Evolutionary conservation across 2,113 vertebrate genomes (phyloP).

Genomic region (Erpornis zantholeuca): DNA sequence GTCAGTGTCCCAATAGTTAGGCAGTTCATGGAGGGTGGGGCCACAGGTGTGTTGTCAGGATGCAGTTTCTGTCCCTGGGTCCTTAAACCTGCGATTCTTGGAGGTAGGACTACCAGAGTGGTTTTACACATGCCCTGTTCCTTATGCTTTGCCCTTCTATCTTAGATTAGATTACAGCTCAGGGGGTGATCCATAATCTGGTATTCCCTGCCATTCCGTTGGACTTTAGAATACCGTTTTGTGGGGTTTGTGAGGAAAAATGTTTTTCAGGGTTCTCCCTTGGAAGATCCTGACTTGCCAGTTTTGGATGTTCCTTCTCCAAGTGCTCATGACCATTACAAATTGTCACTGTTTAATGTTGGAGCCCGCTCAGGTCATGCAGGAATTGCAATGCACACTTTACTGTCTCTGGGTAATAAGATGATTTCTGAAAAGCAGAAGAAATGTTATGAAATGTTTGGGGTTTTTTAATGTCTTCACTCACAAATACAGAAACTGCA

Average conservation of each 20-base stretch:
- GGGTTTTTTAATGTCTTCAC: neutral
- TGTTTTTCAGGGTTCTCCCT: neutral
- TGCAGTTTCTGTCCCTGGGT: neutral
- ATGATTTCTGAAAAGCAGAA: neutral
- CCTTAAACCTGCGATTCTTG: neutral
- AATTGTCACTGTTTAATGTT: neutral
- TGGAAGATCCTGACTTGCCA: neutral
- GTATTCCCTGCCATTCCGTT: neutral
- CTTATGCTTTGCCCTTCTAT: neutral
- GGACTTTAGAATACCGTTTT: neutral
- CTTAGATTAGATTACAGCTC: neutral
- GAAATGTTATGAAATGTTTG: neutral
- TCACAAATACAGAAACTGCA: neutral
- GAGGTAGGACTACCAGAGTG: neutral
- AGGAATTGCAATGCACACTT: neutral
- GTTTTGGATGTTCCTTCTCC: neutral
- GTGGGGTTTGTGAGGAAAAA: neutral
- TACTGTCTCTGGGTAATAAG: neutral
- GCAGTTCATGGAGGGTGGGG: neutral
- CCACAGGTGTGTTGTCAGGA: neutral
- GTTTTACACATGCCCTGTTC: neutral
- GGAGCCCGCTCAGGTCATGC: fast-evolving
- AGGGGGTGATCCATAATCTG: neutral
- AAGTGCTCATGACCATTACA: neutral
- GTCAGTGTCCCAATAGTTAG: neutral